A percentile compares a stretch with the other conserved stretches of the same genome.
These are phyloP conservation scores for Xiphophorus birchmanni DNA, from an alignment of 2,797 vertebrate species.

Conservation along the genomic window DNA sequence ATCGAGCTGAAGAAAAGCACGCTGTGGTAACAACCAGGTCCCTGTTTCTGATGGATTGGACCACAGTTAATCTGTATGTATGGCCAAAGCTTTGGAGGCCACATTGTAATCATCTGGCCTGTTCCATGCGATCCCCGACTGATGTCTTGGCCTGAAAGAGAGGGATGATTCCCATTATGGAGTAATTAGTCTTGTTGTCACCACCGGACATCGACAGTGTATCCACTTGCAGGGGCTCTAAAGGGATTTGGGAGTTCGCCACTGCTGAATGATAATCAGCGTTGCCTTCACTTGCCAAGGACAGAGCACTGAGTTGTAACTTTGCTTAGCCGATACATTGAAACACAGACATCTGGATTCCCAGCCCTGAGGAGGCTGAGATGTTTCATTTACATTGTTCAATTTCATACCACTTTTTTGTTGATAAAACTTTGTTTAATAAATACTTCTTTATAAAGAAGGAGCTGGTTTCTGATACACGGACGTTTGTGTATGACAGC, in stretches of 20 bases:
- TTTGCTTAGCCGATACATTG: slow-evolving; percentile 25
- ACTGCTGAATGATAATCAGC: slow-evolving; percentile 69
- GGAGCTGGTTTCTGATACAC: no score
- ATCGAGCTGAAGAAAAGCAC: slow-evolving; percentile 32
- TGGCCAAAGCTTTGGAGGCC: slow-evolving; percentile 48
- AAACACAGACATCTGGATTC: slow-evolving; percentile 16
- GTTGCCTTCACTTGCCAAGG: slow-evolving; percentile 52
- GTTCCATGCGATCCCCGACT: slow-evolving; percentile 55
- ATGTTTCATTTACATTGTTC: neutral
- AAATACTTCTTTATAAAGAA: neutral
- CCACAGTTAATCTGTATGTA: slow-evolving; percentile 70
- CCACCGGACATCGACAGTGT: slow-evolving; percentile 72
- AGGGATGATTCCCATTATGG: slow-evolving; percentile 74
- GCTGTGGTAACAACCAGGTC: slow-evolving; percentile 36
- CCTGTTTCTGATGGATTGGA: slow-evolving; percentile 54
- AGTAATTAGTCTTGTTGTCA: slow-evolving; percentile 80
- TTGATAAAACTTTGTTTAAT: neutral
- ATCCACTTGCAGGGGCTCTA: slow-evolving; percentile 65
- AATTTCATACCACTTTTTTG: neutral
- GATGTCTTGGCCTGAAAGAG: slow-evolving; percentile 67
- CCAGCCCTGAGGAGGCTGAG: slow-evolving; percentile 11
- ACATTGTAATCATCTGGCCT: slow-evolving; percentile 63
- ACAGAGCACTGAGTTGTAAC: slow-evolving; percentile 37
- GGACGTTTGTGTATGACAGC: neutral
- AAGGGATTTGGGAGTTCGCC: slow-evolving; percentile 64